Evolutionary conservation across 2,797 vertebrate species (phyloP).

Genomic region (Prionace glauca): DNA sequence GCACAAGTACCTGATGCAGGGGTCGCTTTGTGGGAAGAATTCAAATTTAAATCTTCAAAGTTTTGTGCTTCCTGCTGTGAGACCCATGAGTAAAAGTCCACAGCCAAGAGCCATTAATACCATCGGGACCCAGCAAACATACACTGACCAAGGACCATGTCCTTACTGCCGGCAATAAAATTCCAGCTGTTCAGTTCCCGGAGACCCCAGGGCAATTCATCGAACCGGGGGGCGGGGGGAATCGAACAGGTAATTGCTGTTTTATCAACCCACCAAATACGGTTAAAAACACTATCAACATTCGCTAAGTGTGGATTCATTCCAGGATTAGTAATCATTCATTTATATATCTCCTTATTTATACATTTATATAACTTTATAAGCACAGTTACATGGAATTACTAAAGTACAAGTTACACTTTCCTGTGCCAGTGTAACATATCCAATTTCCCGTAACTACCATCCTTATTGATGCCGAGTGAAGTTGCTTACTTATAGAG

Average conservation of each 20-base stretch:
- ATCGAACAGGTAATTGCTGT: too few species aligned
- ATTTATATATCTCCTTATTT: neutral
- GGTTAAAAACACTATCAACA: neutral
- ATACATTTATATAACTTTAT: neutral
- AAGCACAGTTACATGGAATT: neutral
- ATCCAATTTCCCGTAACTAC: neutral
- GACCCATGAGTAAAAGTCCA: neutral
- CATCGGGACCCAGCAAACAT: neutral
- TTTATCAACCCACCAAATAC: neutral
- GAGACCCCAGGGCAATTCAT: neutral
- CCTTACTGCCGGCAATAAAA: neutral
- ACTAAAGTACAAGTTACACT: neutral
- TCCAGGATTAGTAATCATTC: neutral
- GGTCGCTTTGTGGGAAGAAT: neutral
- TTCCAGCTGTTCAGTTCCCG: neutral
- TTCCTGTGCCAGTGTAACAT: neutral
- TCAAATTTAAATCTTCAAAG: conserved; percentile 8
- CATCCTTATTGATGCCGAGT: neutral
- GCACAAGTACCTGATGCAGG: neutral
- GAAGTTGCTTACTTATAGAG: neutral
- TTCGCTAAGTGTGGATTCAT: neutral
- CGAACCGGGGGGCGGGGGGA: neutral
- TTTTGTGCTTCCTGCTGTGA: neutral
- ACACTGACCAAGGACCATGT: neutral
- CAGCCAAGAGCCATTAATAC: neutral